Conservation (phyloP, 2,113 vertebrate genomes). For the Noturus placidus region DNA sequence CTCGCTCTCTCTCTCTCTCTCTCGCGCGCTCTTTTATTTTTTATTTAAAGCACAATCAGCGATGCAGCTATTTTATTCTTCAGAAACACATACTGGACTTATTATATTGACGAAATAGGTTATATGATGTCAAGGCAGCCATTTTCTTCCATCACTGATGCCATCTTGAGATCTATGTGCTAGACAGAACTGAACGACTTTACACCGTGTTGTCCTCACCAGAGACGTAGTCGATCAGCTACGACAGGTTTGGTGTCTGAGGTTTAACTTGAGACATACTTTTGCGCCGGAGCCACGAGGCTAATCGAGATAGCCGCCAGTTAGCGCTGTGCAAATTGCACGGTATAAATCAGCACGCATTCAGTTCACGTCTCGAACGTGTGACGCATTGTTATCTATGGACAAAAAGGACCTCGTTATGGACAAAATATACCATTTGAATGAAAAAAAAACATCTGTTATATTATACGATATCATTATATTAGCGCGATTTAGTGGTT, state of each 20-base stretch:
- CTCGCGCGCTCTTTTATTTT: no score
- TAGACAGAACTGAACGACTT: neutral
- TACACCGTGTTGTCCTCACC: neutral
- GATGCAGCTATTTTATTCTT: constrained; percentile 8
- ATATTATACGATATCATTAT: no score
- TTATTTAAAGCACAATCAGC: neutral
- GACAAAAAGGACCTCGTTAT: neutral
- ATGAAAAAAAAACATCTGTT: neutral
- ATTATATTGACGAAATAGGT: neutral
- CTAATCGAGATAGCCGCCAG: neutral
- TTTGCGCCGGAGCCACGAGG: neutral
- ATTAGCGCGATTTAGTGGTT: no score
- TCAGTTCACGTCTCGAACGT: neutral
- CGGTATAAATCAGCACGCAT: no score
- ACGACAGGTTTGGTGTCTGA: neutral
- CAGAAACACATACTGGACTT: neutral
- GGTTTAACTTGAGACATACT: neutral
- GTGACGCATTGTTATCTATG: neutral
- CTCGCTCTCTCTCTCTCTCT: neutral
- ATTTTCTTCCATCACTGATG: neutral
- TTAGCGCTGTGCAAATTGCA: no score
- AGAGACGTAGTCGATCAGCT: neutral
- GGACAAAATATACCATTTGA: neutral
- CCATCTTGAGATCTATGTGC: neutral
- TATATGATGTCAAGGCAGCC: neutral